A percentile compares a stretch with the other conserved stretches of the same genome.
These are phyloP conservation scores for Rhagonycha fulva DNA, from an alignment of 2,888 invertebrate genomes.

Conservation along the genomic window DNA sequence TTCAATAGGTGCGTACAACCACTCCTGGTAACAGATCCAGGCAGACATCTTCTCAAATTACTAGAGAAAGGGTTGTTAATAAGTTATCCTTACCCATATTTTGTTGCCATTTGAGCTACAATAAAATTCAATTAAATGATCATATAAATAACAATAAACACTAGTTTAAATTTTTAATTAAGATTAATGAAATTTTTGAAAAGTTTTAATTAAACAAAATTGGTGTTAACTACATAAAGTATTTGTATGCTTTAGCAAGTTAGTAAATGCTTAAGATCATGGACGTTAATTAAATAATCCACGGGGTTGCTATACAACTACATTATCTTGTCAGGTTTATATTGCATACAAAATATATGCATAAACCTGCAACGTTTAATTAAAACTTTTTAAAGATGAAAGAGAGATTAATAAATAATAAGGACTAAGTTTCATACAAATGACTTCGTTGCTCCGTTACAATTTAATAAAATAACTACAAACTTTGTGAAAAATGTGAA, in stretches of 20 bases:
- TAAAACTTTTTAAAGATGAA: not conserved
- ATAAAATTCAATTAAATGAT: not conserved
- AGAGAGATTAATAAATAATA: not conserved
- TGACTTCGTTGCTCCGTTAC: not conserved
- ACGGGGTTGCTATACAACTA: not conserved
- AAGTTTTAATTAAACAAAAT: not conserved
- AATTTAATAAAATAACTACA: not conserved
- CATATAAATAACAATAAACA: not conserved
- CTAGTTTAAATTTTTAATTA: not conserved
- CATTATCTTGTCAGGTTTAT: not conserved
- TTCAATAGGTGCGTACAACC: too few relatives aligned
- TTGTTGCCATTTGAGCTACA: not conserved
- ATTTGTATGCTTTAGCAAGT: constrained; percentile 1
- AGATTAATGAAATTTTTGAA: not conserved
- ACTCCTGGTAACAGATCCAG: too few relatives aligned
- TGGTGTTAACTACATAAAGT: not conserved
- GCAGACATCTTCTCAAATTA: too few relatives aligned
- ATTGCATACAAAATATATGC: not conserved
- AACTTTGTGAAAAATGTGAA: not conserved
- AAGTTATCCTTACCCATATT: too few relatives aligned
- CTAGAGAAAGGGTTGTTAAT: too few relatives aligned
- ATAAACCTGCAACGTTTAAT: not conserved
- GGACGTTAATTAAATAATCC: constrained; percentile 13
- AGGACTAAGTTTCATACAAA: not conserved
- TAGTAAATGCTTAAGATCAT: constrained; percentile 3